These are phyloP conservation scores for Lagodon rhomboides DNA, from an alignment of 2,797 vertebrate genomes.

Conservation along the genomic window DNA sequence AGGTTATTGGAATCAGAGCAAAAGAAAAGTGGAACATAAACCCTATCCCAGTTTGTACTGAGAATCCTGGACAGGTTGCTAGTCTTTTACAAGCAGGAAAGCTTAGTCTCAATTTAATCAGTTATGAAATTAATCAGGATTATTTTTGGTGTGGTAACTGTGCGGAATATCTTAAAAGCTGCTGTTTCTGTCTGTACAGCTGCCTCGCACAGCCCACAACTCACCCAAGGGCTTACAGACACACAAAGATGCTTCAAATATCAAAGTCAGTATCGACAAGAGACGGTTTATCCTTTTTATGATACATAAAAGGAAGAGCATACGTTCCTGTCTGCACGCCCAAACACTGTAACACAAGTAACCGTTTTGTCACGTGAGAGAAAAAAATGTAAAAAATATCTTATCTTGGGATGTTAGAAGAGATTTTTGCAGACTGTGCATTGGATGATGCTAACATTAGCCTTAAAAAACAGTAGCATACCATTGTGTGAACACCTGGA, in stretches of 20 bases:
- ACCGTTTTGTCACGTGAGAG: constrained; percentile 5
- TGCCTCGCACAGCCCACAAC: constrained; percentile 9
- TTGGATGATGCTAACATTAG: constrained; percentile 11
- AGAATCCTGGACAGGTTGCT: background rate
- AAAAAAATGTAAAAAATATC: background rate
- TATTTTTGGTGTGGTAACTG: background rate
- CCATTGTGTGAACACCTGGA: background rate
- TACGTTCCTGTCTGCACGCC: constrained; percentile 4
- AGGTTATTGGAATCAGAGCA: too few relatives aligned
- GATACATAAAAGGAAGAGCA: constrained; percentile 4
- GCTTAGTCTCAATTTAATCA: background rate
- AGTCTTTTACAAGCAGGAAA: background rate
- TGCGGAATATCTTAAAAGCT: background rate
- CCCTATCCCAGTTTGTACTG: background rate
- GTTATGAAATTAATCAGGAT: constrained; percentile 1
- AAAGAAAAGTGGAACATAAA: too few relatives aligned
- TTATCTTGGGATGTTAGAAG: background rate
- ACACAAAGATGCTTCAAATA: constrained; percentile 25
- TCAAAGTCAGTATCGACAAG: background rate
- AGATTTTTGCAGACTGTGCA: background rate
- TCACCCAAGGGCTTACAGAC: background rate
- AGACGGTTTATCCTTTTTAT: background rate
- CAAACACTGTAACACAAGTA: background rate
- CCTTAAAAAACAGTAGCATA: background rate
- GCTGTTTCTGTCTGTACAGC: constrained; percentile 8